phyloP scores from a whole-genome alignment of 1,140 invertebrate genomes.

The Lutraria rhynchaena region DNA sequence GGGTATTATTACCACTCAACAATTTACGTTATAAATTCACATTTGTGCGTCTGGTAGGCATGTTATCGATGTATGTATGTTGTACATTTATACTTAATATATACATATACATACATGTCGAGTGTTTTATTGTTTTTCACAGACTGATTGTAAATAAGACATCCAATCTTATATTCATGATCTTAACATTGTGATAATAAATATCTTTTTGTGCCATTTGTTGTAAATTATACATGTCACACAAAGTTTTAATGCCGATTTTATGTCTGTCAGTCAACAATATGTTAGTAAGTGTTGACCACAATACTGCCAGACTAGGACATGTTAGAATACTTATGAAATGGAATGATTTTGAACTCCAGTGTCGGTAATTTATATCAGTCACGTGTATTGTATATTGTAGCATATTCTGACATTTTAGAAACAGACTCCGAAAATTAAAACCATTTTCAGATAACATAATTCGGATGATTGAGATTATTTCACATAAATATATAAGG shows the following conservation, averaged over 20 bases:
- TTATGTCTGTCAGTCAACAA: conserved; percentile 1
- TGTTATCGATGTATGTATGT: background rate
- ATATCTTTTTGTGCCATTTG: conserved; percentile 9
- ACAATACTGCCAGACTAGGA: background rate
- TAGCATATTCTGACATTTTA: background rate
- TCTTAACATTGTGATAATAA: background rate
- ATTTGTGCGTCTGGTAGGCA: background rate
- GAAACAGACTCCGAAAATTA: background rate
- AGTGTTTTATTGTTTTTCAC: background rate
- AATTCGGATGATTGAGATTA: too few relatives aligned
- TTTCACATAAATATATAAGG: too few relatives aligned
- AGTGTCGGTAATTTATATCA: background rate
- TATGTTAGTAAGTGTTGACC: background rate
- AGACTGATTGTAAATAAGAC: conserved; percentile 17
- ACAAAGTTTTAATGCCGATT: conserved; percentile 22
- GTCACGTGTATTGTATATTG: background rate
- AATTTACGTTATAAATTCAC: background rate
- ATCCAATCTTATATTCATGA: background rate
- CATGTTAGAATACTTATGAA: background rate
- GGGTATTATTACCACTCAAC: background rate
- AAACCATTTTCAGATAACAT: too few relatives aligned
- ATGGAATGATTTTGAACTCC: background rate
- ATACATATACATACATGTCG: background rate
- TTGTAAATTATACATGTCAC: conserved; percentile 38
- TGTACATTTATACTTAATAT: background rate